phyloP scores from a whole-genome alignment of 2,113 vertebrate species.

The Cyrtonyx montezumae region DNA sequence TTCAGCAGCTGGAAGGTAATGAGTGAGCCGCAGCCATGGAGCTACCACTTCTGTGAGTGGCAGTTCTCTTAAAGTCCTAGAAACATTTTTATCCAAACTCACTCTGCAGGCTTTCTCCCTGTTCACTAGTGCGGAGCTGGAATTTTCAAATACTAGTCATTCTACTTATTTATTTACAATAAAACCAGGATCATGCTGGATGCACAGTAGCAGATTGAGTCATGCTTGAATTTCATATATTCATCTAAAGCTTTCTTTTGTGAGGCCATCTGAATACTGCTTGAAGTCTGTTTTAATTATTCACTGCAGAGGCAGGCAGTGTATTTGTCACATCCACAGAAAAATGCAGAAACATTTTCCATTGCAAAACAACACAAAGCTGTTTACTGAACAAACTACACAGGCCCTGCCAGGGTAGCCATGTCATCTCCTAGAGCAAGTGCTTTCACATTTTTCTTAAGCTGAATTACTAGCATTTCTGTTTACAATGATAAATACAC shows the following conservation, averaged over 20 bases:
- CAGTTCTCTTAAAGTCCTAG: neutral
- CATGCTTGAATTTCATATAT: neutral
- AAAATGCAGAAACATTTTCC: conserved; percentile 12
- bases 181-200: neutral
- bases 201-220: neutral
- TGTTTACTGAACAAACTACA: neutral
- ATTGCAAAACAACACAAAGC: neutral
- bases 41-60: neutral
- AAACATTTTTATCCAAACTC: neutral
- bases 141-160: neutral
- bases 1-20: neutral
- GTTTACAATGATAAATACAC: neutral
- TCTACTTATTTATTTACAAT: neutral
- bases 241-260: neutral
- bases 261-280: neutral
- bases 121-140: neutral
- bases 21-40: neutral
- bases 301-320: neutral
- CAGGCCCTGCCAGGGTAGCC: neutral
- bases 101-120: neutral
- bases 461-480: neutral
- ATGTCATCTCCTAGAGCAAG: neutral
- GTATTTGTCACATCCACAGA: neutral
- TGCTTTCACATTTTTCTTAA: neutral
- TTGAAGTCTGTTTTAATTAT: conserved; percentile 30